These are phyloP conservation scores for Rhabditophanes sp. DNA, from an alignment of 2,888 invertebrate genomes.

Conservation along the genomic window DNA sequence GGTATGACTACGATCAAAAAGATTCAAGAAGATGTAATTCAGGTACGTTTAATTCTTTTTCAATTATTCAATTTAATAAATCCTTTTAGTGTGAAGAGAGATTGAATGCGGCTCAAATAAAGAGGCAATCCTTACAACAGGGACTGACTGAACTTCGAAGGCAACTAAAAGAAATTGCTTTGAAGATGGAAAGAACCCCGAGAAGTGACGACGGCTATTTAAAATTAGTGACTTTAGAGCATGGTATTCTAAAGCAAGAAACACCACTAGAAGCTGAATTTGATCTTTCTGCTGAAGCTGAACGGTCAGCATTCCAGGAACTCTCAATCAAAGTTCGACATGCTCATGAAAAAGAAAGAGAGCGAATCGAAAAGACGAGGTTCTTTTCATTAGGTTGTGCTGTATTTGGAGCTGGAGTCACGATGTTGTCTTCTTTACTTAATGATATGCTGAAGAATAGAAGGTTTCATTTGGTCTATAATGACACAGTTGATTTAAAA, in stretches of 20 bases:
- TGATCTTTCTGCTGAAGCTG: conserved; percentile 57
- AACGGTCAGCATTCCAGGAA: conserved; percentile 52
- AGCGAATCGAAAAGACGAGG: conserved; percentile 65
- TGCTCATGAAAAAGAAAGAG: conserved; percentile 66
- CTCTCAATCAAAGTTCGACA: conserved; percentile 53
- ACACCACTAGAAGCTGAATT: conserved; percentile 52
- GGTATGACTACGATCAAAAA: conserved; percentile 63
- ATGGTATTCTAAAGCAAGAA: conserved; percentile 50
- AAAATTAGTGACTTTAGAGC: conserved; percentile 59
- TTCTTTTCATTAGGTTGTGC: conserved; percentile 66
- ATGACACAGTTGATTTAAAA: no score
- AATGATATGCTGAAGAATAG: no score
- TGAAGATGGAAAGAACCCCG: conserved; percentile 61
- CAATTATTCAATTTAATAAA: no score
- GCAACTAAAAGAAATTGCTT: conserved; percentile 57
- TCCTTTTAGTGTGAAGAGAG: conserved; percentile 51
- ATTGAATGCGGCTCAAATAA: conserved; percentile 56
- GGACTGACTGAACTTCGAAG: conserved; percentile 54
- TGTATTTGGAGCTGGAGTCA: conserved; percentile 55
- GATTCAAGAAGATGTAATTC: conserved; percentile 59
- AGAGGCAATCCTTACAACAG: conserved; percentile 54
- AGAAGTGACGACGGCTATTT: conserved; percentile 63
- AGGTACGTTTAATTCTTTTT: no score
- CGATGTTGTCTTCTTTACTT: no score
- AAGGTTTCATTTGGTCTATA: no score